These are phyloP conservation scores for Agrotis clavis DNA, from an alignment of 2,888 invertebrate species.

Conservation along the genomic window DNA sequence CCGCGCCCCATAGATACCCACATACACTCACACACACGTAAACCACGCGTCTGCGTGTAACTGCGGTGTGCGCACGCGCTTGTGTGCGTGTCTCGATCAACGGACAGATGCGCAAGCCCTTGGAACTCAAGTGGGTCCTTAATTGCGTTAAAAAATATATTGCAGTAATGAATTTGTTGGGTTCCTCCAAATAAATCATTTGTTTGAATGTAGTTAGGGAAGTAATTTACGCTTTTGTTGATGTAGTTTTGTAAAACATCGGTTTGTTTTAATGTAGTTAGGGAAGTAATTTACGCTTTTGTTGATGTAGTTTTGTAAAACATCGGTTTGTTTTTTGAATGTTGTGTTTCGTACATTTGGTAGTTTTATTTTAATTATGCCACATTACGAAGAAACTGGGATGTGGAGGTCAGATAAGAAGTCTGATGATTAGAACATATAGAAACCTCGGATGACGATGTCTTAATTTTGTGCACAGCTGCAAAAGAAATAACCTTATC, in stretches of 20 bases:
- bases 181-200: constrained; percentile 51
- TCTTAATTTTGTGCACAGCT: background rate
- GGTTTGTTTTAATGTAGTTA: constrained; percentile 26
- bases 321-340: background rate
- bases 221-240: constrained; percentile 23
- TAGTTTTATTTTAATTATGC: background rate
- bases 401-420: too few relatives aligned
- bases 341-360: background rate
- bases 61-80: constrained; percentile 28
- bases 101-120: constrained; percentile 74
- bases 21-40: constrained; percentile 45
- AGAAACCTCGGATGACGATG: background rate
- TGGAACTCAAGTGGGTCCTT: constrained; percentile 67
- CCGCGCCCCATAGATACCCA: constrained; percentile 67
- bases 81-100: constrained; percentile 50
- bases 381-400: background rate
- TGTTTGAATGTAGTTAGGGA: constrained; percentile 26
- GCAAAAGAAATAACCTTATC: background rate
- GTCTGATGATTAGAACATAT: too few relatives aligned
- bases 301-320: constrained; percentile 17
- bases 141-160: constrained; percentile 73
- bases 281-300: constrained; percentile 20
- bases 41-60: constrained; percentile 18
- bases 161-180: constrained; percentile 58
- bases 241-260: constrained; percentile 5